Evolutionary conservation across 2,797 vertebrate genomes (phyloP), one percentile per base, ranked within the genome.

Genomic region (Atherinosoma microstoma): DNA sequence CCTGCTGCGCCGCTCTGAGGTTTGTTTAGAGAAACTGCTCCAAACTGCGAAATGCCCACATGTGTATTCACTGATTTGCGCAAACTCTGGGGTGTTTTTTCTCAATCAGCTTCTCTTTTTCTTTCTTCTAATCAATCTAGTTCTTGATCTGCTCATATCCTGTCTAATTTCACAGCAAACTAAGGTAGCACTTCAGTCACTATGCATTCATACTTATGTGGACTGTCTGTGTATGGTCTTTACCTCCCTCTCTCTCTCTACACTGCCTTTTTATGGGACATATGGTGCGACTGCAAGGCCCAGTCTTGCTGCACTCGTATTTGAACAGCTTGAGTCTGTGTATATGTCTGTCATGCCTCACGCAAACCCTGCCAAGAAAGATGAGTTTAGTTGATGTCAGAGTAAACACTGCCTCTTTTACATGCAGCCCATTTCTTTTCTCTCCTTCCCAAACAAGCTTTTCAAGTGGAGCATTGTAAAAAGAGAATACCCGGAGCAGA

Each of bases 281-380:
- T 90, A 81, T 84, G 91, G 83, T 82, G 79, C 18, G 87, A 84
- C 90, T 89, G 84, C 89, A 84, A 87, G 84, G 83, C 80, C 73
- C 70, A 54, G 78, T 87, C 85, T 86, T 79, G 24, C 82, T 82
- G 73, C 70, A 73, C 79, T 88, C 84, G 79, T 94, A 91, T 94
- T 95, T 95, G 83, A 88, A 94, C 94, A 95, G 93, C 94, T 95
- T 95, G 92, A 85, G 87, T 89, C 77, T 91, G 92, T 94, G 91
- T 93, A 92, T 89, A 92, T 64, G 89, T 92, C 93, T 92, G 92
- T 93, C 92, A 93, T 82, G 87, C 83, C 70, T 86, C 89, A 86
- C 80, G 81, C 75, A 89, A 89, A 90, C 87, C 79, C 81, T 80
- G 88, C 89, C 88, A 90, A 91, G 88, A 92, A 90, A 89, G 87